Evolutionary conservation across 2,888 invertebrate species (phyloP), one percentile per base, ranked within the genome.

Genomic region (Trissoscelio sp.): DNA sequence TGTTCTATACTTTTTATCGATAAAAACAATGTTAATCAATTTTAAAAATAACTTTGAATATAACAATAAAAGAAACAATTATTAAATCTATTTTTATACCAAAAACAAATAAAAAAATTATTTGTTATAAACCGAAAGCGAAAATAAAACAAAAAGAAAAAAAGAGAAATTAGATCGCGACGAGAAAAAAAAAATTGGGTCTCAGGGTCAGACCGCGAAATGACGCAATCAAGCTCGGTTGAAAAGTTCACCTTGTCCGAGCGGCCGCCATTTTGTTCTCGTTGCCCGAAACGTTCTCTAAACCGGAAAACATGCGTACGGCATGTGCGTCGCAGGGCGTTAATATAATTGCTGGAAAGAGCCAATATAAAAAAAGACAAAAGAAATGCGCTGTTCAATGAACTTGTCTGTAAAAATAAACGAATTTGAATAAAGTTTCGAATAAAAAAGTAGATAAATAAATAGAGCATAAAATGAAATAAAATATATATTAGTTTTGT

Each of bases 261-360:
- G 11, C 24, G 28, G 18, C 51, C 51, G 51, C 51, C 24, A 51
- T 51, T 51, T 51, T 51, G 24, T 24, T 24, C 6, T 24, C 24
- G 51, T 51, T 28, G 12, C 51, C 14, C 51, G 51, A 51, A 51
- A 51, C n/a, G 6, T 24, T 3, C 24, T 24, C 6, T 3, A 42
- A 34, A n/a, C 34, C 18, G 53, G 18, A 22, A 55, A 69, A 55
- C 44, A 31, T 55, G 67, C 55, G 42, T 24, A 22, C 24, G 24
- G 24, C 74, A 69, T 69, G 69, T 62, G 55, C 62, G 55, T 62
- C 77, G 60, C 69, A 70, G 60, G 55, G 62, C 77, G 69, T 69
- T 69, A 62, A 67, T 60, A 24, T 7, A 37, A 37, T 16, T 24
- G 16, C 28, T n/a, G 18, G 1, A 46, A 28, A 44, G 42, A 60